Evolutionary conservation across 2,888 invertebrate genomes (phyloP).

Genomic region (Opisthograptis luteolata): DNA sequence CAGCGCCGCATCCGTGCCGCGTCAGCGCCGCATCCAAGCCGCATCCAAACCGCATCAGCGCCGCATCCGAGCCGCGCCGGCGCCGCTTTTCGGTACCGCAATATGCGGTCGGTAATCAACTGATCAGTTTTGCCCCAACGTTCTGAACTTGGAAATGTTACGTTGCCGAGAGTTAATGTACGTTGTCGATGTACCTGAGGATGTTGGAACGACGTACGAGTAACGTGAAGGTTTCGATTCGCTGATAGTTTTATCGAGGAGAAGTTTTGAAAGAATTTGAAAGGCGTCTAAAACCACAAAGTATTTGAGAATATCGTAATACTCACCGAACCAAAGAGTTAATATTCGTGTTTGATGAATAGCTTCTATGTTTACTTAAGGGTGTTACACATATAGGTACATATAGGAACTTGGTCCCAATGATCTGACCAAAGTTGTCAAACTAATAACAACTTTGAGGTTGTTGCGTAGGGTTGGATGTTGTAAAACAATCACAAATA

Average conservation of each 20-base stretch:
- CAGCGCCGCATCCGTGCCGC: too few relatives aligned
- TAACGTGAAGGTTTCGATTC: not conserved
- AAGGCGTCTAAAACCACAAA: too few relatives aligned
- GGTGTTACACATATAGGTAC: not conserved
- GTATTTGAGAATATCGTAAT: not conserved
- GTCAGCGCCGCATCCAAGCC: too few relatives aligned
- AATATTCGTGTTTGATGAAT: constrained; percentile 9
- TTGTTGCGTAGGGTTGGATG: constrained; percentile 4
- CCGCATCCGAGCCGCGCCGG: too few relatives aligned
- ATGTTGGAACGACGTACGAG: too few relatives aligned
- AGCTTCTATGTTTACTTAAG: constrained; percentile 6
- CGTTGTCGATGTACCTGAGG: too few relatives aligned
- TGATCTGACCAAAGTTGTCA: constrained; percentile 12
- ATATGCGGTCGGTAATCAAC: too few relatives aligned
- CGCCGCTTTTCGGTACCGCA: too few relatives aligned
- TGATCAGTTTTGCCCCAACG: too few relatives aligned
- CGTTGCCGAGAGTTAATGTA: too few relatives aligned
- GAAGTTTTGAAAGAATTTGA: not conserved
- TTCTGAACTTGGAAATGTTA: not conserved
- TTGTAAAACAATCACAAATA: constrained; percentile 10
- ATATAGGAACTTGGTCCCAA: constrained; percentile 2
- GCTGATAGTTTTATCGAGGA: too few relatives aligned
- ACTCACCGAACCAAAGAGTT: constrained; percentile 13
- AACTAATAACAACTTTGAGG: constrained; percentile 6
- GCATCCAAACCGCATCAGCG: too few relatives aligned